Conservation (phyloP, 2,888 invertebrate genomes). For the Dicyrtomina minuta region DNA sequence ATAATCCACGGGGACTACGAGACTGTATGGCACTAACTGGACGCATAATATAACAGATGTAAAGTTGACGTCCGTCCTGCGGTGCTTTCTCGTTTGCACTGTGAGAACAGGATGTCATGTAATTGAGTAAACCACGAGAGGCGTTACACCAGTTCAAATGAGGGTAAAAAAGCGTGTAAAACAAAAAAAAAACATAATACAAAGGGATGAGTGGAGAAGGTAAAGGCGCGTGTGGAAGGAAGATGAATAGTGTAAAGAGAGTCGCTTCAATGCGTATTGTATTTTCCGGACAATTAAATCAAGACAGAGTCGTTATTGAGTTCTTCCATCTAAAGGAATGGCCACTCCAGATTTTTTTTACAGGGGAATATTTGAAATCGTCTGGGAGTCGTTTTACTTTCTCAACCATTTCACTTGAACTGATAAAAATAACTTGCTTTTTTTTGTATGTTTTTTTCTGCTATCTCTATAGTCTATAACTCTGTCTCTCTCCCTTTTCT, state of each 20-base stretch:
- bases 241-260: constrained; percentile 1
- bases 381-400: neutral
- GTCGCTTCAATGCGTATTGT: constrained; percentile 4
- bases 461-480: neutral
- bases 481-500: neutral
- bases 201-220: neutral
- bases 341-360: constrained; percentile 5
- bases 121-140: too few relatives aligned
- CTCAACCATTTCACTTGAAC: neutral
- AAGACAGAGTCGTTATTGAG: constrained; percentile 30
- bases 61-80: too few relatives aligned
- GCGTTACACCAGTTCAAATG: too few relatives aligned
- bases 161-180: too few relatives aligned
- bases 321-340: constrained; percentile 4
- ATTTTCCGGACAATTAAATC: constrained; percentile 39
- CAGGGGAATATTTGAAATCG: constrained; percentile 10
- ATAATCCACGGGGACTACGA: too few relatives aligned
- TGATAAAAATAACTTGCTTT: neutral
- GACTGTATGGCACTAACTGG: too few relatives aligned
- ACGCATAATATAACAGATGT: too few relatives aligned
- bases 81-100: too few relatives aligned
- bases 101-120: too few relatives aligned
- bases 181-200: neutral
- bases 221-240: neutral
- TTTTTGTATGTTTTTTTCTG: neutral